phyloP scores from a whole-genome alignment of 37 sponge, comb jelly and placozoan genomes.

The Corticium candelabrum region DNA sequence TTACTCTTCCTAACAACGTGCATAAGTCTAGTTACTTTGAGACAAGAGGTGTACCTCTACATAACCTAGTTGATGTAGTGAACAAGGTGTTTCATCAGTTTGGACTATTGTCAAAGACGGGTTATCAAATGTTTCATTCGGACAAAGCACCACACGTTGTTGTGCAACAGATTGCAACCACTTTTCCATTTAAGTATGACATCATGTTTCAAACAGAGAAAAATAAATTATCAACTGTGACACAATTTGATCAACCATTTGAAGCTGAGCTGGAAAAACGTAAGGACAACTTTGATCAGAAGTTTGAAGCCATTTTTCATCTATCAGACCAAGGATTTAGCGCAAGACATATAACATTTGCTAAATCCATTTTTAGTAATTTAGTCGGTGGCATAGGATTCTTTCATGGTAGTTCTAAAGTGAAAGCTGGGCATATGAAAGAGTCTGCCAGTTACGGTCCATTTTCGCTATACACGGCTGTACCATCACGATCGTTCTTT shows the following conservation, averaged over 20 bases:
- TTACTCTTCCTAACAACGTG: too few species aligned
- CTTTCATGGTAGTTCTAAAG: constrained; percentile 83
- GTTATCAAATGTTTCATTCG: not conserved
- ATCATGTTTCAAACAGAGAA: constrained; percentile 37
- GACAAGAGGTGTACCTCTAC: not conserved
- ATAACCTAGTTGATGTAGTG: constrained; percentile 7
- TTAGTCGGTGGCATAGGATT: constrained; percentile 94
- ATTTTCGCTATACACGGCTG: constrained; percentile 25
- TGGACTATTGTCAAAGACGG: not conserved
- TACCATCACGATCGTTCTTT: constrained; percentile 98
- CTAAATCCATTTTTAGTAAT: constrained; percentile 82
- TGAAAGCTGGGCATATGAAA: constrained; percentile 3
- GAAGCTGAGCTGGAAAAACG: constrained; percentile 20
- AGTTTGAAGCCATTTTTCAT: constrained; percentile 33
- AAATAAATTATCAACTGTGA: not conserved
- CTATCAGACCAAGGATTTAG: constrained; percentile 50
- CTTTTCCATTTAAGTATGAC: constrained; percentile 57
- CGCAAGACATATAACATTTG: constrained; percentile 61
- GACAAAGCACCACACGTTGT: not conserved
- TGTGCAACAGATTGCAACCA: constrained; percentile 39
- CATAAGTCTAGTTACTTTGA: constrained; percentile 2
- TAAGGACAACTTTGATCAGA: constrained; percentile 36
- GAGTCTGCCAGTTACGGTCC: constrained; percentile 6
- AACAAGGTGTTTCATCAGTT: not conserved
- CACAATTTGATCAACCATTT: constrained; percentile 41